Base-by-base conservation (phyloP, 2,888 invertebrate species). In the Archips xylosteana region DNA sequence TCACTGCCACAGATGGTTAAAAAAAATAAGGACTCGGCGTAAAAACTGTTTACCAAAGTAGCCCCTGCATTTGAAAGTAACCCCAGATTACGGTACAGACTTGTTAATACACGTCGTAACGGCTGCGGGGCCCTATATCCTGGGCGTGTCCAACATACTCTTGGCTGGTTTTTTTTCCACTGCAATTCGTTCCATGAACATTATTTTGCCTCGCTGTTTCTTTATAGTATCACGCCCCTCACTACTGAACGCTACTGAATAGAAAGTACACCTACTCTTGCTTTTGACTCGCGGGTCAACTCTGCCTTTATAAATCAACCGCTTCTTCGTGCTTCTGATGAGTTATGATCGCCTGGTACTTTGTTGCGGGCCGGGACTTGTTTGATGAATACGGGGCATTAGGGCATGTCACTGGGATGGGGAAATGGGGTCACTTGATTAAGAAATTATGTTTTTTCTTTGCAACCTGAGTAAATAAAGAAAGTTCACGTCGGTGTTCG, bases 171-270 rank as follows among this genome's bases (percentile, higher is more conserved):
- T 23, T 23, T 23, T 23, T 23, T 23, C 23, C 23, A 23, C 23
- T 23, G 23, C 23, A 23, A 23, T 23, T 23, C 23, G 23, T 23
- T 23, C 23, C 23, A 23, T 23, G 23, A 23, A 23, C 23, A 3
- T 3, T n/a, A 5, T n/a, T 51, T 51, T n/a, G 12, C 32, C 39
- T 60, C 39, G 60, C n/a, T n/a, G n/a, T 51, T 51, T 64, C 32
- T 2, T 66, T 54, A 6, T 39, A 51, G 15, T n/a, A 15, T n/a
- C 49, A 4, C n/a, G 49, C 47, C 61, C 74, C 59, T 60, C 74
- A 74, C 74, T 74, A 74, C 61, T 66, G 74, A 75, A 77, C 69
- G 80, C 80, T 80, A 79, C 78, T 79, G 78, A 75, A 77, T 81
- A 79, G 80, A 80, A 80, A 79, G 79, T 80, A 78, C 79, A 77